Evolutionary conservation across 1,140 invertebrate genomes (phyloP), one percentile per base, ranked within the genome.

Genomic region (Camponotus pennsylvanicus): DNA sequence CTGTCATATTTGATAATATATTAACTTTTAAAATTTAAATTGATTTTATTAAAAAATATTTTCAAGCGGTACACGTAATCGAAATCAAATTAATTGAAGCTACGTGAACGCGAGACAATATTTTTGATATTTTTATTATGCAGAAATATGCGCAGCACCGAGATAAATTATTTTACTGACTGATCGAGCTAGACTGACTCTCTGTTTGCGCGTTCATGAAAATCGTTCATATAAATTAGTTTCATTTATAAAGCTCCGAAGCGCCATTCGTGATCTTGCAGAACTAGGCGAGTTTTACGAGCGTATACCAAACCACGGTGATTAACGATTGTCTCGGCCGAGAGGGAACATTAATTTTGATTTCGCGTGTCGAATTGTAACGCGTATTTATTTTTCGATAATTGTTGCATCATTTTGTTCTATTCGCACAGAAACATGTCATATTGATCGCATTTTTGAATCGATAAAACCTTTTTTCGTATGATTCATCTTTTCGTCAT

Each of bases 41-140:
- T 40, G 15, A 71, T 40, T 55, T 71, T 42, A 18, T 45, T 42
- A 52, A 71, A 82, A 71, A 57, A 82, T 80, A 59, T 80, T 71
- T 80, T 27, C 66, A 80, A 80, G 21, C 78, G 52, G 15, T 9
- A 52, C 64, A 57, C 78, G 78, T 71, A 52, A 82, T 71, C 52
- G 78, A 82, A 82, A 82, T 59, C 57, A 71, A 67, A 82, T 13
- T 71, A 82, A 71, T 71, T 59, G 61, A 21, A 71, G 5, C 78
- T 71, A 71, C 78, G 37, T 82, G 78, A 2, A 59, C 11, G 18
- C 49, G 37, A 59, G 52, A 66, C 52, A 59, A n/a, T 42, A 27
- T 42, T 80, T 82, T 76, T 27, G 32, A 21, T 84, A 84, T 77
- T 84, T 82, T 84, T 84, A 83, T 83, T 75, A 76, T 63, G 71